A percentile compares a stretch with the other conserved stretches of the same genome.
phyloP scores from a whole-genome alignment of 2,888 invertebrate genomes.

The Rhaphigaster nebulosa region DNA sequence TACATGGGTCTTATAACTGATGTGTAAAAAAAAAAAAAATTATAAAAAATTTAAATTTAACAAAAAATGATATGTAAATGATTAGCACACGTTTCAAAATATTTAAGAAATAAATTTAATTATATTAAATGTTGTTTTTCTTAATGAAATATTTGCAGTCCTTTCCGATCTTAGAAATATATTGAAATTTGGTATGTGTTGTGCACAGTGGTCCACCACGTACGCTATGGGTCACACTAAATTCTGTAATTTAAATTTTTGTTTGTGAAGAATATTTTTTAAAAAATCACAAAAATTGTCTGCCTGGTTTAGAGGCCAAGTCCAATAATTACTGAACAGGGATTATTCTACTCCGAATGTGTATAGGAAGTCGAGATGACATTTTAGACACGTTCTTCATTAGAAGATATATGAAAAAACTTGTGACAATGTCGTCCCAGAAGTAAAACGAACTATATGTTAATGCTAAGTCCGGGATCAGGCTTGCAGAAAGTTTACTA shows the following conservation, averaged over 20 bases:
- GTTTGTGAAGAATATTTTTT: too few species aligned
- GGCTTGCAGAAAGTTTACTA: neutral
- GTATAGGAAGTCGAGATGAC: neutral
- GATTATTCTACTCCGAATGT: neutral
- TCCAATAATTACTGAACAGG: too few species aligned
- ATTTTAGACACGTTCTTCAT: neutral
- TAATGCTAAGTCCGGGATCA: neutral
- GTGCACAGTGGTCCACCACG: too few species aligned
- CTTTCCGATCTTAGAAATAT: neutral
- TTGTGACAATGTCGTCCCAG: neutral
- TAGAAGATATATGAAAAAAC: neutral
- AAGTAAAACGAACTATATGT: neutral
- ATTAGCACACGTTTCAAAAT: conserved; percentile 30
- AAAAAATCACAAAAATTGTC: too few species aligned
- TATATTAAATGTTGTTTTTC: neutral
- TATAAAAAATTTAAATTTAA: neutral
- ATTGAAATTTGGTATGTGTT: neutral
- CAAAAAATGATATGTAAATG: conserved; percentile 9
- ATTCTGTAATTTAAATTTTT: too few species aligned
- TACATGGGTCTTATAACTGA: neutral
- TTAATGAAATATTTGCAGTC: neutral
- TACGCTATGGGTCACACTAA: too few species aligned
- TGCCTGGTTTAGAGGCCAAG: too few species aligned
- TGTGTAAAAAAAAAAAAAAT: neutral
- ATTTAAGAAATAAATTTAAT: conserved; percentile 45